Base-by-base conservation (phyloP, 2,797 vertebrate species). In the Typhlichthys subterraneus region DNA sequence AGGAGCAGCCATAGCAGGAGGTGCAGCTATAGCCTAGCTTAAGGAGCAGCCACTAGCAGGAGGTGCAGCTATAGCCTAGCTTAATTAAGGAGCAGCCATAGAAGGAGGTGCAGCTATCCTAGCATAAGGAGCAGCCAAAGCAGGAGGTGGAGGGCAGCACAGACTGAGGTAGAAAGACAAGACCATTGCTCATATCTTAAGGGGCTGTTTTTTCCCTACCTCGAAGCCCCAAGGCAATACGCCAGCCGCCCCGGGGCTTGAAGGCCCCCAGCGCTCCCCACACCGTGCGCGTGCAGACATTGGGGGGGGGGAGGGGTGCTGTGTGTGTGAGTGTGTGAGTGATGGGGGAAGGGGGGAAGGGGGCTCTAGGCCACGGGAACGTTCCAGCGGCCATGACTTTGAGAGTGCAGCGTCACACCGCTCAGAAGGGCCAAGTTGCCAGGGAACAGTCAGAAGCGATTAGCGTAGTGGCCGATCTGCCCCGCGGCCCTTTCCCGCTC, bases 401-500 rank as follows among this genome's bases (percentile, higher is more conserved):
- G 79, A 84, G 81, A 79, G 78, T 78, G 70, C 70, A 70, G 64
- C 59, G 79, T 87, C 86, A 86, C 84, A 76, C 81, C 79, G 72
- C 73, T 80, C 81, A 80, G 84, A 89, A 81, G 72, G 84, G 83
- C 79, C 48, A 69, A 87, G 83, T 85, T 88, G 86, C 86, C 65
- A 77, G 71, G 77, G 80, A 90, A 85, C 90, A 87, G 90, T 92
- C 90, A 91, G 82, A 88, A 90, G 65, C 76, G 76, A 92, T 92
- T 91, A 92, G 86, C 88, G 85, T 83, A 70, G 83, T 58, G 15
- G 60, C 76, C 73, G 83, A 87, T 86, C 80, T 89, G 88, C 88
- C 89, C 88, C 59, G 81, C 77, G 85, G 89, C 86, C 77, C 64
- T 80, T 9, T 59, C 73, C 67, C 77, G 80, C 83, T 83, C 68